These are phyloP conservation scores for Sycophaga agraensis DNA, from an alignment of 1,140 invertebrate genomes.

Conservation along the genomic window DNA sequence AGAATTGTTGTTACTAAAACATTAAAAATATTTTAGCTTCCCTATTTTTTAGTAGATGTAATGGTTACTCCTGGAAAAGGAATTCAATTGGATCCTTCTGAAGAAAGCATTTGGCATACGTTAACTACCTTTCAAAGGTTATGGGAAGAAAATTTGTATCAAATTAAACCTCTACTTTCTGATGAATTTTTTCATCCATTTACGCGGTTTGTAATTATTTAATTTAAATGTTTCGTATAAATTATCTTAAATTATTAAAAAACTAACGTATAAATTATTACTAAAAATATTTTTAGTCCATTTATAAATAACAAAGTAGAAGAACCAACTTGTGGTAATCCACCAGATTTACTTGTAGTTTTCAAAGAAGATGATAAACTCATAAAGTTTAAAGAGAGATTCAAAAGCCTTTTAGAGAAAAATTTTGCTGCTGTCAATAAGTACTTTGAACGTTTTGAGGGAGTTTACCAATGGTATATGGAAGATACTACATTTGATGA, in stretches of 20 bases:
- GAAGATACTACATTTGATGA: slow-evolving; percentile 69
- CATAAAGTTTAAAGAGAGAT: slow-evolving; percentile 55
- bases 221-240: background rate
- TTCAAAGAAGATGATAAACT: slow-evolving; percentile 67
- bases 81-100: slow-evolving; percentile 61
- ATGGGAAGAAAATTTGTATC: slow-evolving; percentile 63
- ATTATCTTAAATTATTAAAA: too few species aligned
- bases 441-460: slow-evolving; percentile 69
- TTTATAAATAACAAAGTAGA: slow-evolving; percentile 74
- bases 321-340: slow-evolving; percentile 66
- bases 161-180: slow-evolving; percentile 62
- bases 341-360: slow-evolving; percentile 66
- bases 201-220: slow-evolving; percentile 52
- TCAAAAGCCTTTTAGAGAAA: slow-evolving; percentile 59
- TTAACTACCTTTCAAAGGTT: slow-evolving; percentile 59
- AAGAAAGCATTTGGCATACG: slow-evolving; percentile 57
- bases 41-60: slow-evolving; percentile 62
- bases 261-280: slow-evolving; percentile 26
- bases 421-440: slow-evolving; percentile 65
- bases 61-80: slow-evolving; percentile 52
- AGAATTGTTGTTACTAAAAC: too few species aligned
- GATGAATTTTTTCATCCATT: slow-evolving; percentile 59
- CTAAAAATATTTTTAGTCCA: slow-evolving; percentile 60
- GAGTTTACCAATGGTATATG: slow-evolving; percentile 67
- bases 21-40: slow-evolving; percentile 48